Evolutionary conservation across 2,797 vertebrate species (phyloP).

Genomic region (Sebastes flavidus): DNA sequence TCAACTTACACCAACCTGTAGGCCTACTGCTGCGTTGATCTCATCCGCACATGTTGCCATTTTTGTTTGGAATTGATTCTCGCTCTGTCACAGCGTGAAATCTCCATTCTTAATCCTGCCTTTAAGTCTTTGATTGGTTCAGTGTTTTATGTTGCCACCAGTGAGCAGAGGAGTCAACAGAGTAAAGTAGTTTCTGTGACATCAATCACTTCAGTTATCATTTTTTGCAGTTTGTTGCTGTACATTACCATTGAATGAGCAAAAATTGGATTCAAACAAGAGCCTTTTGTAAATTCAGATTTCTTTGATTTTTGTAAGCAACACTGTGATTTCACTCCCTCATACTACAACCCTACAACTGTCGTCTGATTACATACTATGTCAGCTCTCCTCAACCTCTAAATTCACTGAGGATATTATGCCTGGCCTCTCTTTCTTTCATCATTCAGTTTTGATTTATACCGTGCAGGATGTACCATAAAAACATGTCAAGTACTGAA

Average conservation of each 20-base stretch:
- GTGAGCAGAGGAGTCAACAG: background rate
- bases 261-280: background rate
- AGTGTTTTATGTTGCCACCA: background rate
- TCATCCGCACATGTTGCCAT: background rate
- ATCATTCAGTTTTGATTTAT: slow-evolving; percentile 60
- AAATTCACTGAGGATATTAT: slow-evolving; percentile 36
- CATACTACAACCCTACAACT: background rate
- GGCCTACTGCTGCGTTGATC: background rate
- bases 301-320: background rate
- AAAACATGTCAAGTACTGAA: slow-evolving; percentile 55
- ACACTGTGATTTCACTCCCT: slow-evolving; percentile 15
- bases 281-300: background rate
- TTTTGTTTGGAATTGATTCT: slow-evolving; percentile 9
- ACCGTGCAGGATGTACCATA: slow-evolving; percentile 26
- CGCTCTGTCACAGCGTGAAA: background rate
- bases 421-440: slow-evolving; percentile 30
- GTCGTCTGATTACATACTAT: slow-evolving; percentile 30
- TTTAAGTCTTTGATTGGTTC: background rate
- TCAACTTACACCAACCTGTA: background rate
- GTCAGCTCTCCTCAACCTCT: slow-evolving; percentile 36
- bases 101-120: background rate
- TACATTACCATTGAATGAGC: background rate
- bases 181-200: background rate
- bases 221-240: background rate
- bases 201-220: background rate